Evolutionary conservation across 2,888 invertebrate species (phyloP), one percentile per base, ranked within the genome.

Genomic region (Stratiomys singularior): DNA sequence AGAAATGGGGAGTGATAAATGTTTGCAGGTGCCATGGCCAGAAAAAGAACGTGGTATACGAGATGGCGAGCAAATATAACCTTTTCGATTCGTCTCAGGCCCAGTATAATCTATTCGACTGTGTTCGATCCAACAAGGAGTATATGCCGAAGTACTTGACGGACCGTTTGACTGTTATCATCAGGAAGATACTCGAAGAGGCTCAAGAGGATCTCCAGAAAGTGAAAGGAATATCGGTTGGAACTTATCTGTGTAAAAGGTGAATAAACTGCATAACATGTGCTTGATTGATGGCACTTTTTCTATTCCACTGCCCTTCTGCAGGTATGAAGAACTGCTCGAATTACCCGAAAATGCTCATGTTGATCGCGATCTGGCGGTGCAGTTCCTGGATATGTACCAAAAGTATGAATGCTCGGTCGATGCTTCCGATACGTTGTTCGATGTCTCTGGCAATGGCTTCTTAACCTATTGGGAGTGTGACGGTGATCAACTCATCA

Each of bases 401-500:
- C 89, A 90, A 79, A 90, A 87, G 78, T 86, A 84, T 69, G 86
- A 87, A 79, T 83, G 84, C 76, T 86, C 86, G 0, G 82, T 86
- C 83, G 89, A 93, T 86, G 90, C 92, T 76, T 87, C 93, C 81
- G 89, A 90, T 88, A 84, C 90, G 84, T 88, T 94, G 91, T 88
- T 90, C 87, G 88, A 92, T 58, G 90, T 93, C 66, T 94, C 95
- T 0, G 88, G 92, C 0, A 87, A 87, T 78, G 92, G 92, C 0
- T 87, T 92, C 52, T 85, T 88, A 0, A 90, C 92, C 80, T 92
- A 91, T 83, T 88, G 91, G 89, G 86, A 88, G 0, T 93, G 93
- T 83, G 91, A 92, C 9, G 96, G 96, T 0, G 91, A 94, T 83
- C 86, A 88, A 18, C 85, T 92, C 81, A 87, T 93, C 2, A 91